These are phyloP conservation scores for Trisateles emortualis DNA, from an alignment of 2,888 invertebrate species.

Conservation along the genomic window DNA sequence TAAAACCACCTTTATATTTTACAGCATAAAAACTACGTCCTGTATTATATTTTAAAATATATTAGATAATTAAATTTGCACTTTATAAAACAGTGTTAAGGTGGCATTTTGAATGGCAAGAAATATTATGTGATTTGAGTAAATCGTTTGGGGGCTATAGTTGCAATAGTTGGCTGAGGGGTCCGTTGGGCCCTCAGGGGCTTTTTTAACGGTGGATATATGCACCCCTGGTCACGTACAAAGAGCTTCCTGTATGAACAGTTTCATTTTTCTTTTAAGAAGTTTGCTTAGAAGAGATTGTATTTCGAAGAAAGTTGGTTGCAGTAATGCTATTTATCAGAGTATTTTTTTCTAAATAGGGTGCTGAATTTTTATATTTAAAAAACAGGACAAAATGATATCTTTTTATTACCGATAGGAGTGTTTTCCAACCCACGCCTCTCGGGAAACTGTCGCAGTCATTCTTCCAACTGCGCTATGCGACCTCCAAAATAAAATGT, in stretches of 20 bases:
- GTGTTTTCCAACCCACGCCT: too few species aligned
- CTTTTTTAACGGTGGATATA: slow-evolving; percentile 82
- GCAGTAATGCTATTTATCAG: neutral
- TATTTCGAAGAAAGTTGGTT: slow-evolving; percentile 28
- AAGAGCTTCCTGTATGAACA: slow-evolving; percentile 82
- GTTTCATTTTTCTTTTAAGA: slow-evolving; percentile 76
- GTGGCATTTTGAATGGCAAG: slow-evolving; percentile 20
- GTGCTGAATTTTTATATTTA: too few species aligned
- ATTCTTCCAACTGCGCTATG: too few species aligned
- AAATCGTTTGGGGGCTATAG: slow-evolving; percentile 41
- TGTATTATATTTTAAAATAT: slow-evolving; percentile 11
- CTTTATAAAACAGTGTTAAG: slow-evolving; percentile 16
- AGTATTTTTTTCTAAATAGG: too few species aligned
- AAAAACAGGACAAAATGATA: too few species aligned
- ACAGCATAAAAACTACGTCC: slow-evolving; percentile 27
- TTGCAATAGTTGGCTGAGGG: slow-evolving; percentile 30
- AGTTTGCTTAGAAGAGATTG: slow-evolving; percentile 46
- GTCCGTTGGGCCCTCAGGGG: slow-evolving; percentile 65
- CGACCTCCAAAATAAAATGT: too few species aligned
- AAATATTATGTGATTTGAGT: slow-evolving; percentile 32
- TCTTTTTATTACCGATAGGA: too few species aligned
- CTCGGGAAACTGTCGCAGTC: too few species aligned
- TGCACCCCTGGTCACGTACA: slow-evolving; percentile 85
- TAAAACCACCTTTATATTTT: slow-evolving; percentile 28
- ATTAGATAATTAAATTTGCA: neutral